These are phyloP conservation scores for Misgurnus anguillicaudatus DNA, from an alignment of 2,113 vertebrate species.

Conservation along the genomic window DNA sequence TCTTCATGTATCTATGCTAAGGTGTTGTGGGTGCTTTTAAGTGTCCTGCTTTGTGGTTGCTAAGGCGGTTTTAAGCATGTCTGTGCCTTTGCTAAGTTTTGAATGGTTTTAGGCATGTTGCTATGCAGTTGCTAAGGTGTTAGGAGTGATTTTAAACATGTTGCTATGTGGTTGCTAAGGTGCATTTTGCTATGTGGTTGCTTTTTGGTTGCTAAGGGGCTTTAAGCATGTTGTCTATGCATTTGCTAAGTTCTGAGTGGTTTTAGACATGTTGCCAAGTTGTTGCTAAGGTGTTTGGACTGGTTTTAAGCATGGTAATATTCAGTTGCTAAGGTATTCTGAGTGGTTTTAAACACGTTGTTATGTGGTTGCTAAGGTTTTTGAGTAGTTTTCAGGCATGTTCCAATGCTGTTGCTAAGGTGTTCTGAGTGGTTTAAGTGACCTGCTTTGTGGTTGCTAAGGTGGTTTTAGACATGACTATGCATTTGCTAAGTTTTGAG, in stretches of 20 bases:
- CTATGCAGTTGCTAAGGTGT: background rate
- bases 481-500: too few relatives aligned
- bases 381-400: too few relatives aligned
- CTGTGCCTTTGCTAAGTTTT: background rate
- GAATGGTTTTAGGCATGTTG: too few relatives aligned
- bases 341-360: background rate
- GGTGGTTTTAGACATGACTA: too few relatives aligned
- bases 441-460: background rate
- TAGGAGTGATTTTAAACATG: too few relatives aligned
- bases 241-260: too few relatives aligned
- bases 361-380: background rate
- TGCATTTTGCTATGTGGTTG: background rate
- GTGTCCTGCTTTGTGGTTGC: background rate
- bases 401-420: background rate
- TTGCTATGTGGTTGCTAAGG: background rate
- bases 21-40: too few relatives aligned
- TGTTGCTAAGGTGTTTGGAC: background rate
- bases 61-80: background rate
- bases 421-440: too few relatives aligned
- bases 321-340: background rate
- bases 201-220: background rate
- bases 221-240: too few relatives aligned
- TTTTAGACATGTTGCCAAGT: background rate
- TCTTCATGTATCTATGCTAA: background rate
- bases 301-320: too few relatives aligned